Conservation (phyloP, 2,797 vertebrate species). For the Pseudocheirus occidentalis region DNA sequence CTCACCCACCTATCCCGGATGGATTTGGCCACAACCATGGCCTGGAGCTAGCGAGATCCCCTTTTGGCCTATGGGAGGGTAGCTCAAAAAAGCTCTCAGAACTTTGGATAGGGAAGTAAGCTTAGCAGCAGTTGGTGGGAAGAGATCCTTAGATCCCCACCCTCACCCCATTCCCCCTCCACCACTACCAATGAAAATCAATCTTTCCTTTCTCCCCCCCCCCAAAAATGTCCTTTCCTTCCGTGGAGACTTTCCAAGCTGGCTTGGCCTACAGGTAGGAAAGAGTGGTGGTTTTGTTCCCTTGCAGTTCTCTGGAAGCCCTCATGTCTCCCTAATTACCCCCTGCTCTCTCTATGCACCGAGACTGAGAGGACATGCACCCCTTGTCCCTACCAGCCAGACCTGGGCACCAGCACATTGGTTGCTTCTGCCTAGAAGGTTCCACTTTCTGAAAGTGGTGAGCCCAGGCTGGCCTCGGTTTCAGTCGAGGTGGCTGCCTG, state of each 20-base stretch:
- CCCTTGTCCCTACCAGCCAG: not conserved
- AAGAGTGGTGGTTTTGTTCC: not conserved
- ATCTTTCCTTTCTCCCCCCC: not conserved
- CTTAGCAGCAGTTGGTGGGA: not conserved
- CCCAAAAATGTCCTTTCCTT: not conserved
- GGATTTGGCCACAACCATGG: not conserved
- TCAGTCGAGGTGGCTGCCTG: not conserved
- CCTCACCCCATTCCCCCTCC: not conserved
- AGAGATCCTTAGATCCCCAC: not conserved
- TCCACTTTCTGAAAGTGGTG: not conserved
- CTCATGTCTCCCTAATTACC: not conserved
- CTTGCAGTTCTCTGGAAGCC: not conserved
- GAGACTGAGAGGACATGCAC: not conserved
- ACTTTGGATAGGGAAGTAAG: not conserved
- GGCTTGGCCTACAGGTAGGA: not conserved
- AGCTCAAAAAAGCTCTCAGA: not conserved
- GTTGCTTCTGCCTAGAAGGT: not conserved
- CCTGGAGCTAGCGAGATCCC: not conserved
- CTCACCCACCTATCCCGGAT: too few relatives aligned
- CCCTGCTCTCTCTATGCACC: not conserved
- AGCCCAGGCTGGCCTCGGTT: not conserved
- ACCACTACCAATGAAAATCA: not conserved
- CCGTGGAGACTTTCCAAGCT: not conserved
- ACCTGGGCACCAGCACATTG: not conserved
- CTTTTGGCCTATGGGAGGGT: not conserved